Percentiles rank a stretch among this genome's conserved stretches.
Evolutionary conservation across 1,140 invertebrate species (phyloP).

Genomic region (Drosophila subobscura): DNA sequence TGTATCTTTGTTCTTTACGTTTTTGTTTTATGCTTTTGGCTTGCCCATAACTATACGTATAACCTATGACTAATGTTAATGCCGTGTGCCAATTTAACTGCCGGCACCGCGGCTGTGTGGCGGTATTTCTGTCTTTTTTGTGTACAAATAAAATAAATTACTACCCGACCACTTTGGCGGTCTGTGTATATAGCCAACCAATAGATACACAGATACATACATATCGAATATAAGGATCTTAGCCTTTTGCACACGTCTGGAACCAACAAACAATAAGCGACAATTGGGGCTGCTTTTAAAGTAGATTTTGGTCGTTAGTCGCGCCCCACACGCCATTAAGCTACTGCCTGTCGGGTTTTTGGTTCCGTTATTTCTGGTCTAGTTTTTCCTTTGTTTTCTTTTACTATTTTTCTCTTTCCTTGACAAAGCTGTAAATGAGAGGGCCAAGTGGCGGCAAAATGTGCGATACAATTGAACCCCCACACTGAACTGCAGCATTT

Average conservation of each 20-base stretch:
- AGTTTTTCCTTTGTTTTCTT: constrained; percentile 4
- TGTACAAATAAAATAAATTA: constrained; percentile 63
- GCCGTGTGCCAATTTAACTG: constrained; percentile 57
- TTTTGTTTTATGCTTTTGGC: constrained; percentile 1
- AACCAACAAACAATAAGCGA: constrained; percentile 33
- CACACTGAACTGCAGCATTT: constrained; percentile 6
- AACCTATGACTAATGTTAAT: constrained; percentile 67
- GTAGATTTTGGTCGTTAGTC: constrained; percentile 48
- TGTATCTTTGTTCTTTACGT: not conserved
- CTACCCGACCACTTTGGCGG: constrained; percentile 19
- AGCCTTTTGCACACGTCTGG: constrained; percentile 22
- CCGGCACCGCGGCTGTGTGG: constrained; percentile 2
- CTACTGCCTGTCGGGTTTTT: constrained; percentile 9
- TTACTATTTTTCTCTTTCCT: constrained; percentile 1
- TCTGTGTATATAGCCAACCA: not conserved
- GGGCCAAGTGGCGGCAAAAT: constrained; percentile 16
- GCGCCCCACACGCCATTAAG: constrained; percentile 27
- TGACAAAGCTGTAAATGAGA: constrained; percentile 32
- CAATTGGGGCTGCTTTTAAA: constrained; percentile 45
- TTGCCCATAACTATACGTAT: constrained; percentile 22
- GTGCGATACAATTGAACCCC: constrained; percentile 21
- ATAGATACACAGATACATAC: no score
- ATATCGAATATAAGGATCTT: no score
- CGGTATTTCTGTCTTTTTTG: constrained; percentile 26
- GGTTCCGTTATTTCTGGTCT: constrained; percentile 22